Conservation (phyloP, 2,797 vertebrate genomes). For the Anguilla megastoma region DNA sequence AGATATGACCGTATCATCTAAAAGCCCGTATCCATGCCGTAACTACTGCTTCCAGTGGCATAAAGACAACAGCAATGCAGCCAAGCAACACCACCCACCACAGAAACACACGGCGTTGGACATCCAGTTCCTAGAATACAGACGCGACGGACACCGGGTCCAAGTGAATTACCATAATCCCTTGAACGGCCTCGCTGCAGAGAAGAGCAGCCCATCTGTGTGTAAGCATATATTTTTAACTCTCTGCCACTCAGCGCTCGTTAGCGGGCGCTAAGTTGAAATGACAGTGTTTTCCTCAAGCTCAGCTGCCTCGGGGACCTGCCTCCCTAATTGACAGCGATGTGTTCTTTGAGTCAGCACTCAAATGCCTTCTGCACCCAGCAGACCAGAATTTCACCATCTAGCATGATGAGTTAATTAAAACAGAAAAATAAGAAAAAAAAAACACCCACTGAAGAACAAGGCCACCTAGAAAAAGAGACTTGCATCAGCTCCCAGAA, state of each 20-base stretch:
- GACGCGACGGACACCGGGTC: conserved; percentile 32
- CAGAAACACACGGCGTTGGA: neutral
- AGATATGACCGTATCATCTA: neutral
- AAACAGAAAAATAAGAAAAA: conserved; percentile 41
- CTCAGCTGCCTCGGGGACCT: conserved; percentile 62
- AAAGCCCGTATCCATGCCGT: neutral
- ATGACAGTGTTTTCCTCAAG: conserved; percentile 69
- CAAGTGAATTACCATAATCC: conserved; percentile 46
- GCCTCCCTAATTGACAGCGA: conserved; percentile 75
- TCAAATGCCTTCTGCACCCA: conserved; percentile 64
- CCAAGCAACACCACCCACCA: conserved; percentile 14
- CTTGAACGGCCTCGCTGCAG: conserved; percentile 23
- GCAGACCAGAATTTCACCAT: conserved; percentile 62
- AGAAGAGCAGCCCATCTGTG: conserved; percentile 47
- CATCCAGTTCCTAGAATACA: conserved; percentile 29
- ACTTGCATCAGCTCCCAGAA: neutral
- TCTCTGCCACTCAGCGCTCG: conserved; percentile 62
- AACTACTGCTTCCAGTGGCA: neutral
- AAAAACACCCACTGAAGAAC: conserved; percentile 39
- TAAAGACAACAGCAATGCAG: conserved; percentile 31
- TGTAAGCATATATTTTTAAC: conserved; percentile 56
- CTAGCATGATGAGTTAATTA: conserved; percentile 74
- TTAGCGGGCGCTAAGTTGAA: conserved; percentile 67
- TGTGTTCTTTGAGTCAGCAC: conserved; percentile 70
- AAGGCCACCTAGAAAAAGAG: conserved; percentile 29